Evolutionary conservation across 2,113 vertebrate genomes (phyloP).

Genomic region (Rana temporaria): DNA sequence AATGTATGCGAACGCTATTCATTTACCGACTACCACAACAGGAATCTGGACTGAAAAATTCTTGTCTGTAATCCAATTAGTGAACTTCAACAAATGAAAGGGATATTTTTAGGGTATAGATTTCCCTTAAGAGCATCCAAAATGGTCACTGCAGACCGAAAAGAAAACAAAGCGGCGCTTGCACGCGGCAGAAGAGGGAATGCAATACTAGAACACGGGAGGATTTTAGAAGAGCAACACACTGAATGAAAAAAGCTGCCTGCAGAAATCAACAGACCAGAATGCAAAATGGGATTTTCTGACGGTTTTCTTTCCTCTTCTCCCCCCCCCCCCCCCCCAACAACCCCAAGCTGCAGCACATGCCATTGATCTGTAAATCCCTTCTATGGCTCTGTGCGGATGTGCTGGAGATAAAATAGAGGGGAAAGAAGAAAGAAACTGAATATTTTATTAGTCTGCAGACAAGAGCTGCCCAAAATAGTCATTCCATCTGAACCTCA

Average conservation of each 20-base stretch:
- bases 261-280: not conserved
- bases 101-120: no score
- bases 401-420: slow-evolving; percentile 6
- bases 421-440: not conserved
- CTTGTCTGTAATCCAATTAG: no score
- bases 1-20: no score
- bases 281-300: not conserved
- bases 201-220: no score
- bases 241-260: not conserved
- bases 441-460: slow-evolving; percentile 24
- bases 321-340: not conserved
- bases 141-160: no score
- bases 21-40: no score
- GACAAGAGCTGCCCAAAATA: slow-evolving; percentile 9
- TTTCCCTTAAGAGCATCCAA: no score
- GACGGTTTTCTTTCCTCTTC: not conserved
- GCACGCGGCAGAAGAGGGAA: no score
- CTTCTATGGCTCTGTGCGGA: slow-evolving; percentile 50
- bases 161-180: no score
- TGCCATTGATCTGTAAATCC: slow-evolving; percentile 26
- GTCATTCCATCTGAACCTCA: no score
- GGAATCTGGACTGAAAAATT: no score
- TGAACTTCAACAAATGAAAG: no score
- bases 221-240: not conserved
- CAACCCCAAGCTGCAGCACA: not conserved